Conservation (phyloP, 2,888 invertebrate species). For the Fabriciana adippe region DNA sequence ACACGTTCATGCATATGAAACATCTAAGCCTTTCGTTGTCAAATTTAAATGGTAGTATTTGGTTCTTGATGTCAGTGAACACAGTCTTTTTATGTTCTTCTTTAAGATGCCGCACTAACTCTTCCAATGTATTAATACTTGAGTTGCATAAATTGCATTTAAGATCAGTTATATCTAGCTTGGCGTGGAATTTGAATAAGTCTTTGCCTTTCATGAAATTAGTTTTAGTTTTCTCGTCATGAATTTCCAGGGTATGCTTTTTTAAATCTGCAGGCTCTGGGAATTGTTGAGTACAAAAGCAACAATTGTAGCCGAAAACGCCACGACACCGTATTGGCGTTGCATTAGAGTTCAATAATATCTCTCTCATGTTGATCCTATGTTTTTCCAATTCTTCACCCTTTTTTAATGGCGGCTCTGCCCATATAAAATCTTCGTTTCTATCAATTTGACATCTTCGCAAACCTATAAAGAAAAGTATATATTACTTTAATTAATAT, state of each 20-base stretch:
- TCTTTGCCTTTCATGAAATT: conserved; percentile 27
- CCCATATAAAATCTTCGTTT: conserved; percentile 20
- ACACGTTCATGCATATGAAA: conserved; percentile 47
- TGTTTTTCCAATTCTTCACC: conserved; percentile 37
- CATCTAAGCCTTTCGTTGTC: conserved; percentile 45
- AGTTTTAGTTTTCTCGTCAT: conserved; percentile 33
- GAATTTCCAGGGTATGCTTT: conserved; percentile 48
- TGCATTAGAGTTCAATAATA: conserved; percentile 57
- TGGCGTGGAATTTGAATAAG: conserved; percentile 49
- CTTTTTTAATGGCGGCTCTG: conserved; percentile 36
- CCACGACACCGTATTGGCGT: conserved; percentile 56
- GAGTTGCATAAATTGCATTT: conserved; percentile 46
- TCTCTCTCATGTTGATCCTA: conserved; percentile 38
- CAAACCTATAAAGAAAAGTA: conserved; percentile 46
- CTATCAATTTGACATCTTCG: conserved; percentile 33
- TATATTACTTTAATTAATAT: conserved; percentile 32
- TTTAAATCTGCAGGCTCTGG: conserved; percentile 53
- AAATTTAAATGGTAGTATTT: conserved; percentile 57
- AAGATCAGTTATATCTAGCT: conserved; percentile 58
- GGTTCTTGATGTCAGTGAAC: conserved; percentile 49
- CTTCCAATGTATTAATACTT: conserved; percentile 44
- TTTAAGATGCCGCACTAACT: conserved; percentile 46
- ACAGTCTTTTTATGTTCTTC: conserved; percentile 43
- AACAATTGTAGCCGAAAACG: conserved; percentile 55
- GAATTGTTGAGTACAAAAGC: conserved; percentile 52